Percentiles rank a stretch among this genome's conserved stretches.
Evolutionary conservation across 2,797 vertebrate genomes (phyloP).

Genomic region (Leptodactylus fallax): DNA sequence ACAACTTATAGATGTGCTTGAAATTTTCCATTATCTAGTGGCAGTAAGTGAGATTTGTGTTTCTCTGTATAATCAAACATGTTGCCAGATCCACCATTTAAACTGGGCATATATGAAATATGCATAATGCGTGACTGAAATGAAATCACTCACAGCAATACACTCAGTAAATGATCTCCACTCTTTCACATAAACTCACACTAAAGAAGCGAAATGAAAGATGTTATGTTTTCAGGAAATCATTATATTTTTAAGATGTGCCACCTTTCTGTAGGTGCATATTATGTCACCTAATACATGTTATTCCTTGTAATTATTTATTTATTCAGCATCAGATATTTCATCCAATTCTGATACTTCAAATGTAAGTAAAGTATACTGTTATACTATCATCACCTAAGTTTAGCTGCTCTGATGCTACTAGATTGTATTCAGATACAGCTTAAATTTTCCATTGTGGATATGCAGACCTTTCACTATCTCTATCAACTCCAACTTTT

Average conservation of each 20-base stretch:
- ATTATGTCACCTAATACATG: too few species aligned
- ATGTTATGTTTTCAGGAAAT: neutral
- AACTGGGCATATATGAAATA: constrained; percentile 21
- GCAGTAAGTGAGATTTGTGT: constrained; percentile 30
- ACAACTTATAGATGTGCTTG: constrained; percentile 21
- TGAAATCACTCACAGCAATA: constrained; percentile 16
- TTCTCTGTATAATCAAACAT: constrained; percentile 23
- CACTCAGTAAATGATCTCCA: constrained; percentile 7
- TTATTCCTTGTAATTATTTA: too few species aligned
- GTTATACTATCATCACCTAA: too few species aligned
- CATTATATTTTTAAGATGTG: neutral
- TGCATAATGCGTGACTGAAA: constrained; percentile 26
- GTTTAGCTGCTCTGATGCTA: too few species aligned
- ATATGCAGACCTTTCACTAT: too few species aligned
- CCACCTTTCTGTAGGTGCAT: neutral
- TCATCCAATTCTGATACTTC: too few species aligned
- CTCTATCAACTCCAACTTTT: too few species aligned
- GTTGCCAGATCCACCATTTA: constrained; percentile 29
- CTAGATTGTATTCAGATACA: too few species aligned
- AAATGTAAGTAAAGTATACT: too few species aligned
- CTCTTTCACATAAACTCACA: neutral
- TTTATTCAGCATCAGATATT: too few species aligned
- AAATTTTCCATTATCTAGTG: constrained; percentile 19
- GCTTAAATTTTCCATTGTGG: too few species aligned
- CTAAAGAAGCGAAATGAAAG: neutral